These are phyloP conservation scores for Bradypus variegatus DNA, from an alignment of 2,797 vertebrate species.

Conservation along the genomic window DNA sequence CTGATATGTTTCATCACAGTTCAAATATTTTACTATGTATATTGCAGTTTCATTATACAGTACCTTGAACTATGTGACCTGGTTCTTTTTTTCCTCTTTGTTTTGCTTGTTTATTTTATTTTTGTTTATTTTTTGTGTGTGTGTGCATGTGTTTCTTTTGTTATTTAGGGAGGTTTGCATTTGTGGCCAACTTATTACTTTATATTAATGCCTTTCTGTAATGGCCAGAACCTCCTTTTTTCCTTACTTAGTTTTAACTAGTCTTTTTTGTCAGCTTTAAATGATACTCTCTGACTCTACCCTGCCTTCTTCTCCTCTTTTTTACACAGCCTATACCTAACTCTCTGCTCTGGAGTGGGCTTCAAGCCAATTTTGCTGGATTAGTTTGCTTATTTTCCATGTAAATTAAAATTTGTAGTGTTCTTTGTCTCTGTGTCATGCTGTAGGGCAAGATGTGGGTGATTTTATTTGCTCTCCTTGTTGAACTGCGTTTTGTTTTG, in stretches of 20 bases:
- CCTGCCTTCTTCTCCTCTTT: neutral
- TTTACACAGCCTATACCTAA: neutral
- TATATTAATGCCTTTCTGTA: neutral
- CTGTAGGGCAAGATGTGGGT: neutral
- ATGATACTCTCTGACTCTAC: neutral
- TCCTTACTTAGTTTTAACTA: neutral
- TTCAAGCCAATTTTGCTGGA: neutral
- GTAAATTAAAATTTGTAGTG: slow-evolving; percentile 3
- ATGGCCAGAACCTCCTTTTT: neutral
- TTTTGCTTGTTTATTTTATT: neutral
- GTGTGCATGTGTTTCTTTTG: neutral
- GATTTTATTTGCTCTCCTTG: neutral
- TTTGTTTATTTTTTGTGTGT: neutral
- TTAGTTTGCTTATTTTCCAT: neutral
- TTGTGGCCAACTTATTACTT: neutral
- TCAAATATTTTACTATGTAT: neutral
- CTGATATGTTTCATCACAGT: neutral
- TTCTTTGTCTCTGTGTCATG: neutral
- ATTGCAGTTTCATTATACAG: neutral
- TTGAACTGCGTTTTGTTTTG: neutral
- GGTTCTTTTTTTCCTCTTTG: neutral
- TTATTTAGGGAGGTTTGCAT: neutral
- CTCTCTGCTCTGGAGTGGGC: neutral
- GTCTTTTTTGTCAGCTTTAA: neutral
- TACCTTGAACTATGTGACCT: neutral